Percentiles rank a stretch among this genome's conserved stretches.
Evolutionary conservation across 2,888 invertebrate genomes (phyloP).

Genomic region (Heliconius ismenius): DNA sequence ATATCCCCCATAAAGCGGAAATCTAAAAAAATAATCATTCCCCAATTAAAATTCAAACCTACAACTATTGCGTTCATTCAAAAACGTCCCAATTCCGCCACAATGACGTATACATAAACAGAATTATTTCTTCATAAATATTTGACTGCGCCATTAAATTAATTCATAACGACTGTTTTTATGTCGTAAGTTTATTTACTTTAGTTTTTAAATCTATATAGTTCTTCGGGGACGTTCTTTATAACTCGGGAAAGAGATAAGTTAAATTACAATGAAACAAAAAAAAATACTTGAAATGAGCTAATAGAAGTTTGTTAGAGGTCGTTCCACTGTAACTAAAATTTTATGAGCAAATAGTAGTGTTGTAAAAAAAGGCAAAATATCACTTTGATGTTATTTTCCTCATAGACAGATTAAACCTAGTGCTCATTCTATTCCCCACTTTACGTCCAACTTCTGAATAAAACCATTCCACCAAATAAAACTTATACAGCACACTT

Average conservation of each 20-base stretch:
- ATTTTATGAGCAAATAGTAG: background rate
- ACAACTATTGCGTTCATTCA: background rate
- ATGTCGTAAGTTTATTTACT: conserved; percentile 47
- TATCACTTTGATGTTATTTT: too few species aligned
- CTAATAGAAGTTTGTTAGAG: background rate
- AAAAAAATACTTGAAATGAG: background rate
- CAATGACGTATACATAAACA: background rate
- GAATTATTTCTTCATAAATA: conserved; percentile 31
- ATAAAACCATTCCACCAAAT: too few species aligned
- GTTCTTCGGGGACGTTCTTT: conserved; percentile 13
- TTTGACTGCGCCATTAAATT: conserved; percentile 40
- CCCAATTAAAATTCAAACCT: background rate
- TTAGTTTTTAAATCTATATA: conserved; percentile 26
- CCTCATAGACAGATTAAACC: too few species aligned
- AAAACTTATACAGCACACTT: background rate
- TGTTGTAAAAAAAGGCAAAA: too few species aligned
- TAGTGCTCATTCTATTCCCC: too few species aligned
- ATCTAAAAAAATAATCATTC: background rate
- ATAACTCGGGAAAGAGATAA: conserved; percentile 19
- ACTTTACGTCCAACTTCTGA: too few species aligned
- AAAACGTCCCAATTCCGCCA: background rate
- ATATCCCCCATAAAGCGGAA: too few species aligned
- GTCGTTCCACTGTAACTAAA: conserved; percentile 3
- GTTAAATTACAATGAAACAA: conserved; percentile 11
- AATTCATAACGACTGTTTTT: conserved; percentile 45